phyloP scores from a whole-genome alignment of 2,888 invertebrate species.

The Mythimna pallens region DNA sequence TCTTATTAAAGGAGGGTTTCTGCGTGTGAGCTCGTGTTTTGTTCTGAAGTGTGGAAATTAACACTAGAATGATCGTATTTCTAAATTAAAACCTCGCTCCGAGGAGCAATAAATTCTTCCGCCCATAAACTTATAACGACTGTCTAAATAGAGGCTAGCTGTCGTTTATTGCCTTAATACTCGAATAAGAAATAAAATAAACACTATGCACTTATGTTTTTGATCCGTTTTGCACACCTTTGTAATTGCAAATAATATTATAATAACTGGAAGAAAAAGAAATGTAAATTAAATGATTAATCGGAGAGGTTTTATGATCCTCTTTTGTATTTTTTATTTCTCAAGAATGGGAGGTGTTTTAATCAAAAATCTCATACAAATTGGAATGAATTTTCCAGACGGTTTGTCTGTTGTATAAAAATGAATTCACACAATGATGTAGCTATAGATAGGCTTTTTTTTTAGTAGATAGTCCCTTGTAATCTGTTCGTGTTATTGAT shows the following conservation, averaged over 20 bases:
- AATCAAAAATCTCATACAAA: conserved; percentile 17
- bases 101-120: conserved; percentile 85
- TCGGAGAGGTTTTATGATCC: conserved; percentile 6
- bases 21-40: conserved; percentile 55
- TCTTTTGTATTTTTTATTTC: neutral
- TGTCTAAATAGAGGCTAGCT: conserved; percentile 88
- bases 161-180: conserved; percentile 85
- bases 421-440: neutral
- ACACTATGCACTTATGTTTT: conserved; percentile 71
- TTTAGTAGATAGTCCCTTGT: too few species aligned
- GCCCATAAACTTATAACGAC: conserved; percentile 87
- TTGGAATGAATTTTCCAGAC: conserved; percentile 8
- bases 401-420: neutral
- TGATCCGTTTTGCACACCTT: conserved; percentile 72
- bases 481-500: neutral
- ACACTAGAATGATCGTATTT: conserved; percentile 85
- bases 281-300: conserved; percentile 28
- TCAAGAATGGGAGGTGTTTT: conserved; percentile 6
- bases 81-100: conserved; percentile 86
- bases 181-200: conserved; percentile 77
- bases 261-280: conserved; percentile 6
- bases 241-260: conserved; percentile 49
- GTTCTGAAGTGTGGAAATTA: conserved; percentile 83
- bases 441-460: neutral
- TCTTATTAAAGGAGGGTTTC: conserved; percentile 41